These are phyloP conservation scores for Euschistus heros DNA, from an alignment of 1,140 invertebrate genomes.

Conservation along the genomic window DNA sequence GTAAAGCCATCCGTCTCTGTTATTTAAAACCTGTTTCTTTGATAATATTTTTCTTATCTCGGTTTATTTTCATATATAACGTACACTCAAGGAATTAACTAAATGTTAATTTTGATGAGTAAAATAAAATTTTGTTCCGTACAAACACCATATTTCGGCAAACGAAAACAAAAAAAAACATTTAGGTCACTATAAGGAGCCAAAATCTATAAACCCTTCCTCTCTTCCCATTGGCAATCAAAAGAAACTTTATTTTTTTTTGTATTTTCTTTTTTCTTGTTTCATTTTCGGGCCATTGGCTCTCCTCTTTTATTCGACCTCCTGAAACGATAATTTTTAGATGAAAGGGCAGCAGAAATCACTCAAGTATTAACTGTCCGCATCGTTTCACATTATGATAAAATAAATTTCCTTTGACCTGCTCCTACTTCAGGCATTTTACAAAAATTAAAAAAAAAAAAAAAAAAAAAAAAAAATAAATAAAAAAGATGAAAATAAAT, in stretches of 20 bases:
- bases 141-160: no score
- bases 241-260: slow-evolving; percentile 7
- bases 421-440: slow-evolving; percentile 4
- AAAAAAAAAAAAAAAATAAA: not conserved
- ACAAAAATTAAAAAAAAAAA: not conserved
- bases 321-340: slow-evolving; percentile 7
- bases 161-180: no score
- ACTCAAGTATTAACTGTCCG: slow-evolving; percentile 10
- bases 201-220: no score
- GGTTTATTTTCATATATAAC: no score
- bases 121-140: no score
- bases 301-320: slow-evolving; percentile 4
- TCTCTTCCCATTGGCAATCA: not conserved
- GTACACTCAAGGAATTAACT: no score
- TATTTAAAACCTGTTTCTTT: no score
- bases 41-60: no score
- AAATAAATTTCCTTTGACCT: slow-evolving; percentile 11
- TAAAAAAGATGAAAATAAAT: no score
- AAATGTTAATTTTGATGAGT: no score
- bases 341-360: slow-evolving; percentile 14
- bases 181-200: no score
- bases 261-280: not conserved
- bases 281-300: slow-evolving; percentile 12
- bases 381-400: slow-evolving; percentile 7
- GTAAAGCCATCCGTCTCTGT: no score